Conservation (phyloP, 2,113 vertebrate genomes). For the Mixornis gularis region DNA sequence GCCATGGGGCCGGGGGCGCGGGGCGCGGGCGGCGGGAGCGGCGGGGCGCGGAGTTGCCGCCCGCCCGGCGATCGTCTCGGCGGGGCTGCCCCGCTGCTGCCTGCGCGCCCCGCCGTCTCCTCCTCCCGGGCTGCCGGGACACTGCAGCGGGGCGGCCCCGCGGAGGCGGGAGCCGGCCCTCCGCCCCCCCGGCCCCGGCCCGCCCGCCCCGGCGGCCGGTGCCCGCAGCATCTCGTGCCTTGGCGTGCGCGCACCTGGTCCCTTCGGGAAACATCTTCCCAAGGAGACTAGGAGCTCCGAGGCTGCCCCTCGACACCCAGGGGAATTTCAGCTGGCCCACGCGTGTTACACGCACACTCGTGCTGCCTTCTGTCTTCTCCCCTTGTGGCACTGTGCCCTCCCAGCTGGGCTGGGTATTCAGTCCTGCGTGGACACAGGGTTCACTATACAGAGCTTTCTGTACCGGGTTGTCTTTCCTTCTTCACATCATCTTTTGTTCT, state of each 20-base stretch:
- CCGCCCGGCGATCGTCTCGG: no score
- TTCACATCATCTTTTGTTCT: not conserved
- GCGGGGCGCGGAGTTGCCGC: no score
- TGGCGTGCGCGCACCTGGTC: not conserved
- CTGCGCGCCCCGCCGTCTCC: no score
- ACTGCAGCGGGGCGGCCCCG: no score
- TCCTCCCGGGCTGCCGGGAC: no score
- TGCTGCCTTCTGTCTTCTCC: not conserved
- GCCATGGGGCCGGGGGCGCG: no score
- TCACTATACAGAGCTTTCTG: not conserved
- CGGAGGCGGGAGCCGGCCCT: no score
- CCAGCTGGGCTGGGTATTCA: no score
- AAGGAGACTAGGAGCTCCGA: accelerated
- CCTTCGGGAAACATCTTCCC: not conserved
- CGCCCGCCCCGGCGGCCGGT: not conserved
- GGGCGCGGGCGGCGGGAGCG: no score
- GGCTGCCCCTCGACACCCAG: not conserved
- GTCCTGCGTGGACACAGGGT: not conserved
- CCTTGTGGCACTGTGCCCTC: not conserved
- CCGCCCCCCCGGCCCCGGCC: not conserved
- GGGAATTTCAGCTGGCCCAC: not conserved
- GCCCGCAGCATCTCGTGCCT: not conserved
- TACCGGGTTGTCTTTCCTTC: not conserved
- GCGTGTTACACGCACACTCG: not conserved
- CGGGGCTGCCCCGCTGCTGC: no score